Evolutionary conservation across 1,140 invertebrate species (phyloP), one percentile per base, ranked within the genome.

Genomic region (Agrilus planipennis): DNA sequence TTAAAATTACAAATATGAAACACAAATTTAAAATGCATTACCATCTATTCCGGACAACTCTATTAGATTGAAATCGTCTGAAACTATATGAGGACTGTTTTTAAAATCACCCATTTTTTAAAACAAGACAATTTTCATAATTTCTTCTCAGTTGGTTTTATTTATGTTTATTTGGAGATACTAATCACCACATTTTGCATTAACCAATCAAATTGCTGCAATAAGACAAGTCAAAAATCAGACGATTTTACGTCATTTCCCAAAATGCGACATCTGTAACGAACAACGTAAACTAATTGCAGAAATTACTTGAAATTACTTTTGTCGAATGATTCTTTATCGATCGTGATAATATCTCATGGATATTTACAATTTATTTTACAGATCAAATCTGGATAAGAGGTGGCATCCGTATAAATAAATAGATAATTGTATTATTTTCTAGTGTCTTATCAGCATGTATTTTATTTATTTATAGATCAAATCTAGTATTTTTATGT

Each of bases 191-290:
- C 41, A 59, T 36, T 31, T 30, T 21, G 21, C 30, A 25, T 47
- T 32, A 41, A 41, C 57, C 52, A 60, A 60, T 60, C 57, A 57
- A n/a, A n/a, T n/a, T n/a, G n/a, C n/a, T n/a, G n/a, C n/a, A n/a
- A n/a, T n/a, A 45, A 53, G 42, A 41, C 41, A 42, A 46, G 14
- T 39, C 39, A 29, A 34, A 18, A 41, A 57, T 60, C 53, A 50
- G 51, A 48, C 57, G 57, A 60, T 60, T 36, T 56, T 40, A 57
- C 57, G 55, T 57, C 51, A 57, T 14, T 35, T 22, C 18, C 10
- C 17, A 37, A 2, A 19, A 27, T 11, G 22, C n/a, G 41, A 12
- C 41, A 47, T 47, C 45, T 47, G 15, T 39, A n/a, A n/a, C n/a
- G n/a, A n/a, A n/a, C n/a, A n/a, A n/a, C n/a, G n/a, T n/a, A n/a